Percentiles rank a stretch among this genome's conserved stretches.
phyloP scores from a whole-genome alignment of 2,888 invertebrate species.

The Epinotia nisella region DNA sequence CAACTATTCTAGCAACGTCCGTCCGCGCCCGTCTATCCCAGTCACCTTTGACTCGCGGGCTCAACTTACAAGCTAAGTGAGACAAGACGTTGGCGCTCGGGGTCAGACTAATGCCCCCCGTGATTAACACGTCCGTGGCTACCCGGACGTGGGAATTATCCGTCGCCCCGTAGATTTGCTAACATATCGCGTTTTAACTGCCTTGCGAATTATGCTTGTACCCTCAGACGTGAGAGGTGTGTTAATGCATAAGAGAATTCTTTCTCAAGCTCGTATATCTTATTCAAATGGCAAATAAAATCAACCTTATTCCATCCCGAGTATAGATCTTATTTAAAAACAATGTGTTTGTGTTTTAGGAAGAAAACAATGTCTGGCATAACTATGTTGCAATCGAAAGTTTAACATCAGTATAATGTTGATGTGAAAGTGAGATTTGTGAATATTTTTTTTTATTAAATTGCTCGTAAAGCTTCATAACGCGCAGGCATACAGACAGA shows the following conservation, averaged over 20 bases:
- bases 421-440: constrained; percentile 13
- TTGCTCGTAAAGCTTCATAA: too few relatives aligned
- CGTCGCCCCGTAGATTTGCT: constrained; percentile 34
- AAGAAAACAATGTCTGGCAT: background rate
- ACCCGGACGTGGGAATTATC: constrained; percentile 42
- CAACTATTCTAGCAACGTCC: background rate
- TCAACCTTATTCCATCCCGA: background rate
- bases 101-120: constrained; percentile 37
- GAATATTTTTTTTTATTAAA: too few relatives aligned
- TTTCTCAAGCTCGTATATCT: constrained; percentile 3
- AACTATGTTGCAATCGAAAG: constrained; percentile 7
- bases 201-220: constrained; percentile 28
- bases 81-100: constrained; percentile 27
- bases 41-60: constrained; percentile 22
- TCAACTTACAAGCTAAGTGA: constrained; percentile 26
- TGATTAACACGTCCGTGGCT: constrained; percentile 45
- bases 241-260: constrained; percentile 8
- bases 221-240: constrained; percentile 10
- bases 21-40: constrained; percentile 4
- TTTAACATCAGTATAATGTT: constrained; percentile 9
- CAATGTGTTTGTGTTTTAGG: background rate
- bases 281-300: constrained; percentile 1
- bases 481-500: too few relatives aligned
- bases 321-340: background rate
- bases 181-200: constrained; percentile 43